Percentiles rank a stretch among this genome's conserved stretches.
Conservation (phyloP, 1,140 invertebrate genomes). For the Calephelis virginiensis region DNA sequence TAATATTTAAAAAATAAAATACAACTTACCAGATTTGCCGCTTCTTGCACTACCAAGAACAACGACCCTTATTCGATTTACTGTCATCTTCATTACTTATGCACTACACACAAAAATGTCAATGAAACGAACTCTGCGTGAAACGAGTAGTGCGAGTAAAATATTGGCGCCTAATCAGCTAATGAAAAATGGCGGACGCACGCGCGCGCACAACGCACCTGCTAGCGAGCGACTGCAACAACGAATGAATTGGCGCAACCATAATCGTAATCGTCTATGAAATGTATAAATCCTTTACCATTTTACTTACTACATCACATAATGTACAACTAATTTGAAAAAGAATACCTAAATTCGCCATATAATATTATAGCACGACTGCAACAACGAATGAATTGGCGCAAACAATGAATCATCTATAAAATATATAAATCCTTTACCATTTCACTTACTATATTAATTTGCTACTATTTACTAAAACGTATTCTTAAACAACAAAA, state of each 20-base stretch:
- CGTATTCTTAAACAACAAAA: background rate
- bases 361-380: slow-evolving; percentile 45
- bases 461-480: no score
- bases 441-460: background rate
- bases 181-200: slow-evolving; percentile 55
- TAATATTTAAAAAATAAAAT: slow-evolving; percentile 31
- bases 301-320: background rate
- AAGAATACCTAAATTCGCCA: no score
- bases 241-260: slow-evolving; percentile 52
- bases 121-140: slow-evolving; percentile 41
- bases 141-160: slow-evolving; percentile 35
- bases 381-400: slow-evolving; percentile 58
- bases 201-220: slow-evolving; percentile 69
- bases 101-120: slow-evolving; percentile 50
- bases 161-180: slow-evolving; percentile 56
- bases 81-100: slow-evolving; percentile 70
- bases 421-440: slow-evolving; percentile 4
- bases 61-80: slow-evolving; percentile 85
- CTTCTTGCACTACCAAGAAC: slow-evolving; percentile 83
- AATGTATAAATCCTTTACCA: background rate
- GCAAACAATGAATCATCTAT: slow-evolving; percentile 27
- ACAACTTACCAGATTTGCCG: slow-evolving; percentile 81
- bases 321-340: no score
- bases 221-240: slow-evolving; percentile 68
- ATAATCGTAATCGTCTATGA: slow-evolving; percentile 17